phyloP scores from a whole-genome alignment of 2,797 vertebrate genomes.

The Pseudocheirus occidentalis region DNA sequence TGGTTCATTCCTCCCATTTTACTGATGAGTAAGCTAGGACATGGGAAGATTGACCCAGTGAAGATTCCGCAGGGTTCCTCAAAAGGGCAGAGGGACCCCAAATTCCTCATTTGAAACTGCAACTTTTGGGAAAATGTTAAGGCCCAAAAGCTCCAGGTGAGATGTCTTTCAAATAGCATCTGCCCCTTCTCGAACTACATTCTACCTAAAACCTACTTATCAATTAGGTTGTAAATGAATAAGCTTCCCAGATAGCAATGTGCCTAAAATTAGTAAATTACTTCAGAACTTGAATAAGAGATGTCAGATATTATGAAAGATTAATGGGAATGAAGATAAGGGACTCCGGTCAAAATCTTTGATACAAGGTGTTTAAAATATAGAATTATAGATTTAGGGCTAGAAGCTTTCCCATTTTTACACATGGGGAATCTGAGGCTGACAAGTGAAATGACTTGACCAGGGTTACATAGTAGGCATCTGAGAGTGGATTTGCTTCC shows the following conservation, averaged over 20 bases:
- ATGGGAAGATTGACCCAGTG: too few species aligned
- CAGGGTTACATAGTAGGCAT: not conserved
- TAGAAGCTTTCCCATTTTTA: not conserved
- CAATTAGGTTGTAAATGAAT: too few species aligned
- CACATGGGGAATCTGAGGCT: not conserved
- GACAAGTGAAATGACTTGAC: not conserved
- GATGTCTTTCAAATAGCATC: too few species aligned
- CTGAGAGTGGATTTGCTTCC: not conserved
- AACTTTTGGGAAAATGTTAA: too few species aligned
- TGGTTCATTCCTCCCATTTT: too few species aligned
- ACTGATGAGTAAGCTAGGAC: too few species aligned
- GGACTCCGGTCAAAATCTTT: not conserved
- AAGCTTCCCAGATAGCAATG: too few species aligned
- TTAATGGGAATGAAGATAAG: not conserved
- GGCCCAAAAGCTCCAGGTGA: too few species aligned
- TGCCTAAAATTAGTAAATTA: not conserved
- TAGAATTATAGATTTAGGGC: not conserved
- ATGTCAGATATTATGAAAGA: not conserved
- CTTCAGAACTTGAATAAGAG: not conserved
- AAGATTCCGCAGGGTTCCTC: fast-evolving
- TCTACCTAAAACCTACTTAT: too few species aligned
- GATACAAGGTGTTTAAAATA: not conserved
- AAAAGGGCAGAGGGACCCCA: too few species aligned
- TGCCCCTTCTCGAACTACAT: too few species aligned
- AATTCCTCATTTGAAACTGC: too few species aligned